Evolutionary conservation across 1,140 invertebrate genomes (phyloP).

Genomic region (Caenorhabditis inopinata): DNA sequence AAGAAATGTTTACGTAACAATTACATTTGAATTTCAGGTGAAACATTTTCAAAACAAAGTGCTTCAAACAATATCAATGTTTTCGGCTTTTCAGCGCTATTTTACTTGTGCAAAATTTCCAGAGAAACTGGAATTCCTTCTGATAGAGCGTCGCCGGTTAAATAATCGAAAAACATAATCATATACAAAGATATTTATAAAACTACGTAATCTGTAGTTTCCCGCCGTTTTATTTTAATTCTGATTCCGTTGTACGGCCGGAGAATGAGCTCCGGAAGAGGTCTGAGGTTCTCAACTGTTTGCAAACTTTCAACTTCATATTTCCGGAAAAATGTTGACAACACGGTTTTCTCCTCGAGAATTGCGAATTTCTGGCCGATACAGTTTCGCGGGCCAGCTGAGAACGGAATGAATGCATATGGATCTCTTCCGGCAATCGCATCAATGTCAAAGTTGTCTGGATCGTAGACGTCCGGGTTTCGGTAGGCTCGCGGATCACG

Average conservation of each 20-base stretch:
- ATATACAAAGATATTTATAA: not conserved
- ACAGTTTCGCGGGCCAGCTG: constrained; percentile 66
- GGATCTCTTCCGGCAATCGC: constrained; percentile 69
- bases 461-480: constrained; percentile 81
- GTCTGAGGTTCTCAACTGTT: constrained; percentile 36
- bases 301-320: constrained; percentile 66
- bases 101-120: too few species aligned
- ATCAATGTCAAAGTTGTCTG: constrained; percentile 85
- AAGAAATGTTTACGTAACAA: too few species aligned
- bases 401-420: constrained; percentile 65
- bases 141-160: too few species aligned
- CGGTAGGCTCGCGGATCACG: constrained; percentile 77
- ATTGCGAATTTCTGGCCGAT: constrained; percentile 77
- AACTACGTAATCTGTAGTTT: not conserved
- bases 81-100: too few species aligned
- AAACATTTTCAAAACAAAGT: too few species aligned
- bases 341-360: constrained; percentile 80
- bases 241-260: constrained; percentile 41
- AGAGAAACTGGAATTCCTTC: too few species aligned
- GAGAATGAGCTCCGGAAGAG: constrained; percentile 45
- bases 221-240: constrained; percentile 31
- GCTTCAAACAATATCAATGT: too few species aligned
- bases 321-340: constrained; percentile 81
- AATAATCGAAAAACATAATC: too few species aligned
- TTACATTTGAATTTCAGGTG: too few species aligned